Conservation (phyloP, 2,797 vertebrate species). For the Acrocephalus scirpaceus region DNA sequence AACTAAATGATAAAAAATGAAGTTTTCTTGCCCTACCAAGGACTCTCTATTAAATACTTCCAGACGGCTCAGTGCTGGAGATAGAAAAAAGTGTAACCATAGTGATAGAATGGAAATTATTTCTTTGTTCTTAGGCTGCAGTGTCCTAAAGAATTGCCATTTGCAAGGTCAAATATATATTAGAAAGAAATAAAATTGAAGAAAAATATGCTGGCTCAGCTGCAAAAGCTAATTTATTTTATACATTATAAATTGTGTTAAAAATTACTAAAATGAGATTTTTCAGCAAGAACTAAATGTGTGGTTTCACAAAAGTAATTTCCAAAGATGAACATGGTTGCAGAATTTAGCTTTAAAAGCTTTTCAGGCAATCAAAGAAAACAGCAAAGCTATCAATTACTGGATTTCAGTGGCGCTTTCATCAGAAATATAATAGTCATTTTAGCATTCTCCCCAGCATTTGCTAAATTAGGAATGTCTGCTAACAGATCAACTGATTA, state of each 20-base stretch:
- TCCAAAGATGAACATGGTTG: slow-evolving; percentile 77
- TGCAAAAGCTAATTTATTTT: slow-evolving; percentile 80
- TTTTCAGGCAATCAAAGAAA: slow-evolving; percentile 78
- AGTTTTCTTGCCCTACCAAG: slow-evolving; percentile 76
- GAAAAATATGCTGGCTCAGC: slow-evolving; percentile 78
- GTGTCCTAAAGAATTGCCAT: slow-evolving; percentile 79
- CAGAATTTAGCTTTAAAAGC: slow-evolving; percentile 79
- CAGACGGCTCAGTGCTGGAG: slow-evolving; percentile 61
- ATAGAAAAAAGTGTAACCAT: slow-evolving; percentile 83
- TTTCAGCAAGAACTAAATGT: slow-evolving; percentile 81
- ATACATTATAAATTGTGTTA: slow-evolving; percentile 80
- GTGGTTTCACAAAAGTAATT: slow-evolving; percentile 81
- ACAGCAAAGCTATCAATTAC: slow-evolving; percentile 77
- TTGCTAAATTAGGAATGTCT: slow-evolving; percentile 79
- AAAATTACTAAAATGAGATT: slow-evolving; percentile 81
- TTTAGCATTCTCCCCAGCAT: slow-evolving; percentile 74
- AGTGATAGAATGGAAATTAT: slow-evolving; percentile 85
- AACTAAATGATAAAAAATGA: slow-evolving; percentile 76
- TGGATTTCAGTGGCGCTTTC: slow-evolving; percentile 66
- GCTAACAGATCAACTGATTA: slow-evolving; percentile 79
- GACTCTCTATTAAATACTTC: slow-evolving; percentile 77
- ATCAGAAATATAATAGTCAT: slow-evolving; percentile 77
- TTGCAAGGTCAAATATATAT: slow-evolving; percentile 86
- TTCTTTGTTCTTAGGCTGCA: slow-evolving; percentile 82
- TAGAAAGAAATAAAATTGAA: slow-evolving; percentile 79